Evolutionary conservation across 2,888 invertebrate genomes (phyloP).

Genomic region (Epinotia demarniana): DNA sequence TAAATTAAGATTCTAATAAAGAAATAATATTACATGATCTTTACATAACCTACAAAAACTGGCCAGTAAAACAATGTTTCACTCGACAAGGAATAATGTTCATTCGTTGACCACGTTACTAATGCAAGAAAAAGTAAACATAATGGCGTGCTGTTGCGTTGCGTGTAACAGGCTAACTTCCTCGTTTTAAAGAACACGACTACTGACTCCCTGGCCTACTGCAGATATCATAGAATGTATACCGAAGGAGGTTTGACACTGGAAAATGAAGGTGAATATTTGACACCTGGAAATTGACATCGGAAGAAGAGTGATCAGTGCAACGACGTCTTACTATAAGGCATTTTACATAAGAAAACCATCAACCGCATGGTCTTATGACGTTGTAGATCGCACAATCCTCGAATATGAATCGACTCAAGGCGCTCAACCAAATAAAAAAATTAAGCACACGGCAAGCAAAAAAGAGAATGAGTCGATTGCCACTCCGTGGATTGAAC

Average conservation of each 20-base stretch:
- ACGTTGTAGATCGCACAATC: not conserved
- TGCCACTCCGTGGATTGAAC: too few species aligned
- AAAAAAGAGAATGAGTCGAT: too few species aligned
- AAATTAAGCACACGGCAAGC: too few species aligned
- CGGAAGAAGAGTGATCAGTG: not conserved
- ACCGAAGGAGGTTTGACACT: not conserved
- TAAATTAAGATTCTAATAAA: not conserved
- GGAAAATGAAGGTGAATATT: not conserved
- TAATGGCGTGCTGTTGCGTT: conserved; percentile 11
- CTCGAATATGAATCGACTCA: not conserved
- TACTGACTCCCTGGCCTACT: conserved; percentile 26
- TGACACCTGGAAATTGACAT: not conserved
- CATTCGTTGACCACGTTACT: conserved; percentile 5
- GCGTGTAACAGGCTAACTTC: conserved; percentile 22
- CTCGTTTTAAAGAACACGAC: not conserved
- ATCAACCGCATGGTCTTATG: too few species aligned
- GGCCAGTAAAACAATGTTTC: not conserved
- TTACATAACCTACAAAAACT: not conserved
- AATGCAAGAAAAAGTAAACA: conserved; percentile 23
- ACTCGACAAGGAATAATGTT: not conserved
- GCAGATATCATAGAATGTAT: not conserved
- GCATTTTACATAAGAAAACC: too few species aligned
- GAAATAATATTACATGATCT: not conserved
- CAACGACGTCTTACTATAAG: too few species aligned
- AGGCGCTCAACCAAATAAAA: too few species aligned